Percentiles rank a stretch among this genome's conserved stretches.
Conservation (phyloP, 1,140 invertebrate species). For the Pseudomyrmex concolor region DNA sequence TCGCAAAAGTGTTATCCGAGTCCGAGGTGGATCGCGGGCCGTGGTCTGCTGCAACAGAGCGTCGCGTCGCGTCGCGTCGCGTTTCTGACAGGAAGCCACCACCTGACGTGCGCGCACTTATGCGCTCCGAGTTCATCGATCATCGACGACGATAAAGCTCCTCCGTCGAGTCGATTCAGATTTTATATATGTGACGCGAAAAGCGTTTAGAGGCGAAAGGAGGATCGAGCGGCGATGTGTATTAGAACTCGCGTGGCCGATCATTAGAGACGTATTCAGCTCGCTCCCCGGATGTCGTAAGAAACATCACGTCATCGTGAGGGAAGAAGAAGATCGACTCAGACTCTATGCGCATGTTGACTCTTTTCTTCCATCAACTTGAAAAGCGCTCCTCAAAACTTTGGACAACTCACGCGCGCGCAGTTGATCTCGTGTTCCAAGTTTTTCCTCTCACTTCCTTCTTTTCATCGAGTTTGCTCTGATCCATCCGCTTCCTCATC, state of each 20-base stretch:
- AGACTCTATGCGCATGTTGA: background rate
- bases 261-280: conserved; percentile 66
- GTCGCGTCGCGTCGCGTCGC: conserved; percentile 8
- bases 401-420: background rate
- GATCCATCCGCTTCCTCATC: conserved; percentile 1
- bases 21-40: conserved; percentile 19
- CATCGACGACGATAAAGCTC: conserved; percentile 78
- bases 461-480: conserved; percentile 19
- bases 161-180: conserved; percentile 71
- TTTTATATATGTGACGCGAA: conserved; percentile 25
- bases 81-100: conserved; percentile 2
- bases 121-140: conserved; percentile 77
- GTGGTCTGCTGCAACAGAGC: conserved; percentile 1
- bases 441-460: conserved; percentile 15
- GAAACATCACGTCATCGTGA: background rate
- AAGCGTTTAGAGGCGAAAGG: background rate
- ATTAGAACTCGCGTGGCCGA: conserved; percentile 41
- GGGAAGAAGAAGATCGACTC: background rate
- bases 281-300: background rate
- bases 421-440: conserved; percentile 2
- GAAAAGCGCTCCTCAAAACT: conserved; percentile 37
- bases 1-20: conserved; percentile 64
- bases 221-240: background rate
- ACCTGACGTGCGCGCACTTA: background rate
- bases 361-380: conserved; percentile 34